Percentiles rank a stretch among this genome's conserved stretches.
phyloP scores from a whole-genome alignment of 2,888 invertebrate species.

The Camponotus fellah region DNA sequence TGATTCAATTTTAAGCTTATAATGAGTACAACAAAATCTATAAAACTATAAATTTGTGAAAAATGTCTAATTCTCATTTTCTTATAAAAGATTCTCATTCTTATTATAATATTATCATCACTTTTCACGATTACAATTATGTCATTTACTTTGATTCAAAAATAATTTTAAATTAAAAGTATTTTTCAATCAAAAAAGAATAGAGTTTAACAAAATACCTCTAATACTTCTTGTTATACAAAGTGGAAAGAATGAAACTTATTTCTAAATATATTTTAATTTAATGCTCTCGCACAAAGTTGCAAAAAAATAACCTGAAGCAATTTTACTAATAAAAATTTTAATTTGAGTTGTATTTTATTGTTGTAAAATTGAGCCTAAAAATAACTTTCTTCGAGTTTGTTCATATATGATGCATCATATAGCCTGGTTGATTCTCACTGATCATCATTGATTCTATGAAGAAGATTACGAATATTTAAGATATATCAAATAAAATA shows the following conservation, averaged over 20 bases:
- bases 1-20: background rate
- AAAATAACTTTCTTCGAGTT: background rate
- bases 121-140: too few relatives aligned
- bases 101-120: too few relatives aligned
- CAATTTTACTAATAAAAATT: background rate
- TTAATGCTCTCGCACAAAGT: background rate
- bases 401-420: constrained; percentile 1
- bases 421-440: background rate
- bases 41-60: background rate
- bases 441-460: background rate
- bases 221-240: background rate
- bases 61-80: background rate
- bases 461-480: background rate
- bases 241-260: background rate
- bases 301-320: background rate
- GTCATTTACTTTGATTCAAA: background rate
- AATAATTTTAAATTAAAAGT: background rate
- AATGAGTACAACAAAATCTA: background rate
- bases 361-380: background rate
- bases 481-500: background rate
- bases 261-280: background rate
- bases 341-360: background rate
- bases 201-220: background rate
- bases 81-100: background rate
- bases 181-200: background rate